Percentiles rank a stretch among this genome's conserved stretches.
These are phyloP conservation scores for Tachypleus tridentatus DNA, from an alignment of 1,140 invertebrate species.

Conservation along the genomic window DNA sequence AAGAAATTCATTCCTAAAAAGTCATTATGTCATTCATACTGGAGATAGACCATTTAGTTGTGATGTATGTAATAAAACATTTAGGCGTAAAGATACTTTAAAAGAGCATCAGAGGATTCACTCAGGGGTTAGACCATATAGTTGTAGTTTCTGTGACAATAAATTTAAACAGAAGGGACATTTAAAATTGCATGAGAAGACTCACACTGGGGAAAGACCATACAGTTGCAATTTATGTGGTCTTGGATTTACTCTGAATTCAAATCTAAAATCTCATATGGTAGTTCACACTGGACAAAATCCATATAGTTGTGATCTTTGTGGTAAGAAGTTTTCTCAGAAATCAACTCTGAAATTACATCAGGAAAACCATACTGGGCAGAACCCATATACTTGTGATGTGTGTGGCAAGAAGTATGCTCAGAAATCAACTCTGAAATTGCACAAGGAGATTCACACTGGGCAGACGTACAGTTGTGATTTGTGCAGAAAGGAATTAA, in stretches of 20 bases:
- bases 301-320: conserved; percentile 5
- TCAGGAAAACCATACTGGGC: conserved; percentile 20
- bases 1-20: conserved; percentile 63
- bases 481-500: too few relatives aligned
- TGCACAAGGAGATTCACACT: too few relatives aligned
- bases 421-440: too few relatives aligned
- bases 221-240: conserved; percentile 49
- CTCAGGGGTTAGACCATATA: conserved; percentile 22
- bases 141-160: conserved; percentile 26
- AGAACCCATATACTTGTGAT: conserved; percentile 20
- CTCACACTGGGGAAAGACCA: conserved; percentile 45
- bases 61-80: conserved; percentile 75
- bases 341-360: conserved; percentile 26
- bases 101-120: conserved; percentile 12
- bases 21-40: conserved; percentile 71
- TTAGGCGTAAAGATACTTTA: conserved; percentile 37
- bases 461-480: too few relatives aligned
- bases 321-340: conserved; percentile 4
- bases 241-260: conserved; percentile 50
- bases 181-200: conserved; percentile 14
- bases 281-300: conserved; percentile 51
- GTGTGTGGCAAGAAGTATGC: conserved; percentile 35
- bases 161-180: conserved; percentile 12
- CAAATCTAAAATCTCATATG: conserved; percentile 52
- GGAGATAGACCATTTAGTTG: conserved; percentile 80